These are phyloP conservation scores for Sarotherodon lohbergeri DNA, from an alignment of 2,113 vertebrate genomes.

Conservation along the genomic window DNA sequence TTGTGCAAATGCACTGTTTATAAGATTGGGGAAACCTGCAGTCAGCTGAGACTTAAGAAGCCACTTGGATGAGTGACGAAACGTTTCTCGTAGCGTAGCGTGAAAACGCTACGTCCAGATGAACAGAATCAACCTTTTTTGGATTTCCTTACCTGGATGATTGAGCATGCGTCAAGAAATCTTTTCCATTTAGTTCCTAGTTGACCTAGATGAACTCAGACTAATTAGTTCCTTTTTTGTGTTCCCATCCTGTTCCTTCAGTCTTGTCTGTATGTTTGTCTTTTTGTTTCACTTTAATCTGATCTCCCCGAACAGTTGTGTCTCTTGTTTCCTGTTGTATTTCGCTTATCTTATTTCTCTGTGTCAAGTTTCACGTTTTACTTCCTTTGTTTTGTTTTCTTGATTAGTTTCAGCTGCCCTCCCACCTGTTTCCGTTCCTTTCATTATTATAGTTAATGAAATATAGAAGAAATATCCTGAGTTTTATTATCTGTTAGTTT, in stretches of 20 bases:
- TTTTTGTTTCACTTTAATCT: background rate
- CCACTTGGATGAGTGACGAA: background rate
- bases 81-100: background rate
- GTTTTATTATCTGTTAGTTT: background rate
- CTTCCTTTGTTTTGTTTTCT: background rate
- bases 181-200: background rate
- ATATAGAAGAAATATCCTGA: rapidly evolving
- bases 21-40: background rate
- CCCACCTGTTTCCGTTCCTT: background rate
- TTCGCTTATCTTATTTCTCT: background rate
- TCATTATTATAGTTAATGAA: background rate
- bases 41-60: background rate
- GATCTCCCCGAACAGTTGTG: background rate
- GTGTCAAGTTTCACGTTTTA: background rate
- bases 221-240: background rate
- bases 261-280: background rate
- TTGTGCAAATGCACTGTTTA: background rate
- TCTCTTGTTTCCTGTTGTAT: background rate
- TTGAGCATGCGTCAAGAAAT: background rate
- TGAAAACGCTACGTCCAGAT: background rate
- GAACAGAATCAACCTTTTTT: background rate
- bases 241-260: background rate
- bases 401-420: background rate
- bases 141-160: background rate
- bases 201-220: background rate